A percentile compares a stretch with the other conserved stretches of the same genome.
These are phyloP conservation scores for Montipora foliosa DNA, from an alignment of 64 coral and sea anemone species.

Conservation along the genomic window DNA sequence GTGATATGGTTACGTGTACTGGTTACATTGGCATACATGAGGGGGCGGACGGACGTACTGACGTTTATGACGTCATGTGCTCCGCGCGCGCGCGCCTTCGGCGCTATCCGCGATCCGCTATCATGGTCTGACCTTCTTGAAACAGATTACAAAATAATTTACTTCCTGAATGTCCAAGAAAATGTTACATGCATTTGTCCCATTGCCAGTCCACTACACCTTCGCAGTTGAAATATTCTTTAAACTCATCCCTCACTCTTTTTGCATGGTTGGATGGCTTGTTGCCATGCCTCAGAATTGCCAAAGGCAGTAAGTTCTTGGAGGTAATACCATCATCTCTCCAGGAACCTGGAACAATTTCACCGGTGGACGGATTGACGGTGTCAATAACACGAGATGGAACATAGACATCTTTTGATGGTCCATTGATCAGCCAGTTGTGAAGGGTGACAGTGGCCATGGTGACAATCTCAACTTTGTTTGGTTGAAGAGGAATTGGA, in stretches of 20 bases:
- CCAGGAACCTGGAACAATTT: constrained; percentile 36
- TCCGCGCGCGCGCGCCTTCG: no score
- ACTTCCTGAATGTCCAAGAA: constrained; percentile 23
- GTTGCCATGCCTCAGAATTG: constrained; percentile 31
- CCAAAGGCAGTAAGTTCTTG: constrained; percentile 46
- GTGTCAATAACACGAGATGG: constrained; percentile 51
- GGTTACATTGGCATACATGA: no score
- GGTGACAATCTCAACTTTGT: constrained; percentile 61
- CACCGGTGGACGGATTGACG: constrained; percentile 2
- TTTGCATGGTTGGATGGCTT: constrained; percentile 47
- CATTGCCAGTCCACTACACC: neutral
- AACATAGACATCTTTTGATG: constrained; percentile 25
- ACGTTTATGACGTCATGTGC: no score
- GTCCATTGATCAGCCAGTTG: constrained; percentile 64
- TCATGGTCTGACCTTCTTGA: neutral
- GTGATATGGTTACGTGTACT: no score
- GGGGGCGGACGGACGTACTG: no score
- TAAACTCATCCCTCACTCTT: constrained; percentile 56
- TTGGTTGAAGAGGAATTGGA: constrained; percentile 53
- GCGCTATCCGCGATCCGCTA: neutral
- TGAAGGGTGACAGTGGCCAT: constrained; percentile 59
- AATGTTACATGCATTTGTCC: constrained; percentile 21
- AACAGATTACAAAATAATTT: constrained; percentile 31
- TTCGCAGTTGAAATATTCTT: constrained; percentile 38
- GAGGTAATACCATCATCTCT: constrained; percentile 20